Evolutionary conservation across 2,113 vertebrate species (phyloP).

Genomic region (Esox niger): DNA sequence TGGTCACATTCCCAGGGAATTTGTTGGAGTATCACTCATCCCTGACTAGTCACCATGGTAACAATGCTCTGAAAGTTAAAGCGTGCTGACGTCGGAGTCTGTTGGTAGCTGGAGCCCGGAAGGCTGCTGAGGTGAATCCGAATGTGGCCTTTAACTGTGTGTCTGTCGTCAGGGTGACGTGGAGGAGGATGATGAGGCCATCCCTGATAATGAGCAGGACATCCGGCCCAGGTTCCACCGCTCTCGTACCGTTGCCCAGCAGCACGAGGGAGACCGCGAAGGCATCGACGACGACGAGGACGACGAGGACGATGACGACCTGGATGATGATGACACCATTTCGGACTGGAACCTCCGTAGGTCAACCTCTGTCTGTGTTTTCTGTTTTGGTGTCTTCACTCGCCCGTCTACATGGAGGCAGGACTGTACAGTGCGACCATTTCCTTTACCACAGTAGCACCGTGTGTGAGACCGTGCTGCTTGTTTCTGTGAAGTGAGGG

Average conservation of each 20-base stretch:
- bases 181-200: slow-evolving; percentile 93
- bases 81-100: neutral
- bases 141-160: neutral
- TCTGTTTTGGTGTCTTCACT: neutral
- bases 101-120: neutral
- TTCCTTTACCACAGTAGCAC: too few relatives aligned
- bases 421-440: too few relatives aligned
- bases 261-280: slow-evolving; percentile 89
- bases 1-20: too few relatives aligned
- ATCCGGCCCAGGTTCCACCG: slow-evolving; percentile 94
- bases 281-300: slow-evolving; percentile 87
- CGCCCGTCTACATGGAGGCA: too few relatives aligned
- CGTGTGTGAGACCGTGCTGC: too few relatives aligned
- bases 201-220: slow-evolving; percentile 95
- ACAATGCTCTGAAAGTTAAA: too few relatives aligned
- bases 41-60: too few relatives aligned
- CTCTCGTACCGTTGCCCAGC: slow-evolving; percentile 91
- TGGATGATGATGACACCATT: slow-evolving; percentile 93
- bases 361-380: slow-evolving; percentile 42
- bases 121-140: neutral
- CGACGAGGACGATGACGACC: slow-evolving; percentile 87
- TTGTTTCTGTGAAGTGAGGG: too few relatives aligned
- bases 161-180: slow-evolving; percentile 81
- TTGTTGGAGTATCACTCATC: too few relatives aligned
- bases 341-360: slow-evolving; percentile 98